Evolutionary conservation across 1,140 invertebrate genomes (phyloP), one percentile per base, ranked within the genome.

Genomic region (Hermetia illucens): DNA sequence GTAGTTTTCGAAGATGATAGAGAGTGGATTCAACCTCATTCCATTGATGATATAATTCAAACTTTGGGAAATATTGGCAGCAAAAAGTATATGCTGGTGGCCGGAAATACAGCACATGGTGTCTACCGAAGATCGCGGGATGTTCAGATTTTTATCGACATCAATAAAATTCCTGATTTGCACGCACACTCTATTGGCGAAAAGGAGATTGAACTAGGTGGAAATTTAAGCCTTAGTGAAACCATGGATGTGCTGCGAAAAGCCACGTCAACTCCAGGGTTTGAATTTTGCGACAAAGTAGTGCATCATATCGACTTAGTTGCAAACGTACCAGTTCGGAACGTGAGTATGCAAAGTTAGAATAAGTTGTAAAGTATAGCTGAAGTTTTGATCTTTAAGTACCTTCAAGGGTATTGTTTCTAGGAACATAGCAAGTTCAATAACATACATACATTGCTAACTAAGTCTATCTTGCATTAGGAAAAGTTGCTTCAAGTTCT

Each of bases 291-390:
- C 9, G 3, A 13, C 5, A 10, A 39, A 9, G 16, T 39, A 9
- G 29, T 12, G 13, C 17, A 73, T 40, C 78, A 82, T 51, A 62
- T 81, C 13, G 70, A 77, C 48, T 52, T 77, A 25, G 69, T 81
- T 17, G 78, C 76, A 3, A 74, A 72, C 49, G 69, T 77, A 22
- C 69, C 77, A 4, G 68, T 82, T 9, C 61, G 75, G 58, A 81
- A 81, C 58, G 75, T 32, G 17, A 13, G 13, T 32, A n/a, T n/a
- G n/a, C n/a, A n/a, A n/a, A n/a, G n/a, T n/a, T n/a, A n/a, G n/a
- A n/a, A n/a, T n/a, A n/a, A n/a, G n/a, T n/a, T n/a, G n/a, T n/a
- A n/a, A n/a, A n/a, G n/a, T n/a, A n/a, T n/a, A n/a, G n/a, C n/a
- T n/a, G n/a, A n/a, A n/a, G n/a, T n/a, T n/a, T n/a, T n/a, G n/a